These are phyloP conservation scores for Cyrtonyx montezumae DNA, from an alignment of 2,113 vertebrate species.

Conservation along the genomic window DNA sequence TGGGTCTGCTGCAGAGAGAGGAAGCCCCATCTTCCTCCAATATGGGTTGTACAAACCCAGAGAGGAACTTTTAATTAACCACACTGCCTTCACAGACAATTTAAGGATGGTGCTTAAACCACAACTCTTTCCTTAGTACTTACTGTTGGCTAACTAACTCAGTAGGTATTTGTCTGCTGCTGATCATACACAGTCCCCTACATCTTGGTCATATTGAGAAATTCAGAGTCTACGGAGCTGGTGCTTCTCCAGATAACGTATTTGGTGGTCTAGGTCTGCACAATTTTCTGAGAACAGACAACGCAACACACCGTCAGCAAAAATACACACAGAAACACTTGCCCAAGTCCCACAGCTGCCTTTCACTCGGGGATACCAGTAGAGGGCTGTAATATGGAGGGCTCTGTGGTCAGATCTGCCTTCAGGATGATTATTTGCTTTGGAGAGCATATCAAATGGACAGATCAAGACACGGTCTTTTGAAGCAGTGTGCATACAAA, in stretches of 20 bases:
- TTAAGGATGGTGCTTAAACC: background rate
- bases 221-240: background rate
- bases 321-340: background rate
- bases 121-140: background rate
- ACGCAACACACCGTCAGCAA: background rate
- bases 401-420: background rate
- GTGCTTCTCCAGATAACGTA: background rate
- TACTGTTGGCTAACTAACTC: background rate
- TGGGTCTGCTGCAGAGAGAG: background rate
- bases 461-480: background rate
- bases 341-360: background rate
- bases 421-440: background rate
- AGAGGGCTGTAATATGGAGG: background rate
- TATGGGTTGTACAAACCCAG: background rate
- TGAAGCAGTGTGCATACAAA: background rate
- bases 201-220: background rate
- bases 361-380: background rate
- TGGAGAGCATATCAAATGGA: accelerated
- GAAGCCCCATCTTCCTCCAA: background rate
- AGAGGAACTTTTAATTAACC: background rate
- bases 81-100: background rate
- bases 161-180: background rate
- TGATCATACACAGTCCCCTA: background rate
- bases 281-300: background rate
- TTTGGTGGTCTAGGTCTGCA: background rate